A percentile compares a stretch with the other conserved stretches of the same genome.
Evolutionary conservation across 1,140 invertebrate genomes (phyloP).

Genomic region (Rhagoletis zephyria): DNA sequence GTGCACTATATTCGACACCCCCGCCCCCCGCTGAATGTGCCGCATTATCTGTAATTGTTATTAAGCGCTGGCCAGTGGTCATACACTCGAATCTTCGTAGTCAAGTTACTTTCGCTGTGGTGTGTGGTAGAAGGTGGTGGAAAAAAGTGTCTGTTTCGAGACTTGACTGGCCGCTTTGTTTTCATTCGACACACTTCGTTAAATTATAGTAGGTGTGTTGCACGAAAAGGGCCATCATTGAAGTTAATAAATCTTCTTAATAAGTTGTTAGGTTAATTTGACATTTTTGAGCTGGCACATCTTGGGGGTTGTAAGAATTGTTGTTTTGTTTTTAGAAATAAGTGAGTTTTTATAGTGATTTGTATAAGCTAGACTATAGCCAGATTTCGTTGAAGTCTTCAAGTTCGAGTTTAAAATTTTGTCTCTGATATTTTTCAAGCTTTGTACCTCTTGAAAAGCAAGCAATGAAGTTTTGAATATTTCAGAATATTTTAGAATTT

Average conservation of each 20-base stretch:
- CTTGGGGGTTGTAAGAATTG: background rate
- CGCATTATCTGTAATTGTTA: conserved; percentile 38
- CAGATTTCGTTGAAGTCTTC: background rate
- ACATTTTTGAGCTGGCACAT: background rate
- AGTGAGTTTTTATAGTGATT: background rate
- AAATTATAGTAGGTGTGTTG: conserved; percentile 33
- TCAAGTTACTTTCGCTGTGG: background rate
- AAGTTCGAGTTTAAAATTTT: background rate
- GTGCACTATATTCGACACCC: conserved; percentile 39
- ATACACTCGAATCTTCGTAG: background rate
- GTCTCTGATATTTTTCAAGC: background rate
- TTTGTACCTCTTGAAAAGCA: too few relatives aligned
- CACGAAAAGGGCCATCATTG: conserved; percentile 1
- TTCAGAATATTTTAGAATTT: too few relatives aligned
- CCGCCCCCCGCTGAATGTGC: conserved; percentile 7
- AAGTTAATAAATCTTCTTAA: conserved; percentile 48
- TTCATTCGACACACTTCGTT: conserved; percentile 43
- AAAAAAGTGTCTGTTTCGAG: background rate
- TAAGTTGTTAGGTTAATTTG: conserved; percentile 52
- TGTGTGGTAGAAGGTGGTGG: conserved; percentile 24
- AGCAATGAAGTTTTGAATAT: too few relatives aligned
- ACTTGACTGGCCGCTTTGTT: background rate
- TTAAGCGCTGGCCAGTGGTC: conserved; percentile 23
- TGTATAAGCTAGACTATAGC: background rate
- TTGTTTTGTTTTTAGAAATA: background rate